Evolutionary conservation across 2,888 invertebrate genomes (phyloP), one percentile per base, ranked within the genome.

Genomic region (Schrankia costaestrigalis): DNA sequence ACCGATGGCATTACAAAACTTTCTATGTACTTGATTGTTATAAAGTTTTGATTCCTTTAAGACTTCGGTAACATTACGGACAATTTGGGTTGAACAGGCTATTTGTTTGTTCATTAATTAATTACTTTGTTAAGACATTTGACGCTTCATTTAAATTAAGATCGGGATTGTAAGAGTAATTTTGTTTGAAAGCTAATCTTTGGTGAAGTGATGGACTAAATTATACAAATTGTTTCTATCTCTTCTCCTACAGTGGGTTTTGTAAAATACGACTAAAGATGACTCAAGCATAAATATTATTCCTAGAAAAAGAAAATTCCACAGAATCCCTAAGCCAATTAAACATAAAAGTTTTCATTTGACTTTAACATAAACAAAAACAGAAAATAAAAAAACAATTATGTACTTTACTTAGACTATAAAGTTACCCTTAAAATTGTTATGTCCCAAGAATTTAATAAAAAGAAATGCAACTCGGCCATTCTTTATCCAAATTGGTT

Each of bases 1-100:
- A 68, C 58, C 54, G 57, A 63, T 62, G 56, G 70, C 64, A 72
- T 81, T 75, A 78, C 62, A 60, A 40, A 79, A 79, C 69, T 82
- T 77, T 71, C 65, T 73, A 75, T 68, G 65, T 64, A 55, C 28
- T 52, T 47, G 45, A 64, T 70, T 67, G 69, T 64, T 52, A 39
- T 35, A 37, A 66, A 64, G 49, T 70, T 65, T 56, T 36, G 45
- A 54, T 59, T 48, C 48, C 40, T 33, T 35, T 39, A 40, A 45
- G 47, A 43, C 51, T 60, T 28, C 14, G 19, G 32, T 19, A 27
- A 38, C 26, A 23, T 31, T 24, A 23, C 6, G 21, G 24, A 31
- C 40, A 35, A 32, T 19, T 30, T 22, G 31, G 26, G 26, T n/a
- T 11, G 35, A 29, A 43, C 13, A 11, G 8, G 26, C 22, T 29